Evolutionary conservation across 2,113 vertebrate species (phyloP), one percentile per base, ranked within the genome.

Genomic region (Vidua chalybeata): DNA sequence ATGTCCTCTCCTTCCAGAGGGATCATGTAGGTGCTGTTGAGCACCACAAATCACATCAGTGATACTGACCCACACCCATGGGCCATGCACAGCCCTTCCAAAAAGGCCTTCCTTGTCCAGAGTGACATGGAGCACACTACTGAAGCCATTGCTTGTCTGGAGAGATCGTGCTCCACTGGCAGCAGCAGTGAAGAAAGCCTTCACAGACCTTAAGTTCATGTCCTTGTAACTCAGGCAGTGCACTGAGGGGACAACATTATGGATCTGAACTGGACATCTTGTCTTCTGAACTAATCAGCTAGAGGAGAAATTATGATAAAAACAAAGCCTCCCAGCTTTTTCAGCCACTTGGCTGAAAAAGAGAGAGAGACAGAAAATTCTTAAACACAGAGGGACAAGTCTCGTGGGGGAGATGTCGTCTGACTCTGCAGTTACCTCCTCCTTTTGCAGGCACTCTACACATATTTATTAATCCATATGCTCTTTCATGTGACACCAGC

Each of bases 391-490:
- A 71, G 28, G 62, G 59, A 84, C 35, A 71, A 77, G 76, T 24
- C 52, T 49, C 0, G 0, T 4, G 39, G 22, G 23, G 15, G 35
- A 89, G 21, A 4, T 1, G 16, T 4, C 9, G 43, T 37, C 35
- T 20, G 12, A 26, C 11, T 15, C 11, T 19, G 72, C 72, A 71
- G 59, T 45, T 30, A 18, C n/a, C 86, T 62, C 49, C 51, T 80
- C 54, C 43, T 76, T 59, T 48, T 33, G 26, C 11, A 75, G 27
- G n/a, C 19, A 14, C 28, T 13, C 31, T 31, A 52, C 13, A 26
- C 5, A 7, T 5, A 23, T 59, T 81, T 67, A 56, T 74, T 64
- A 64, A 71, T 39, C 35, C 58, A 39, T 35, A 11, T 1, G 6
- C 61, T 72, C 54, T 48, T 84, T 12, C 11, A 61, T 11, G 67